Conservation (phyloP, 2,113 vertebrate species). For the Odocoileus hemionus region DNA sequence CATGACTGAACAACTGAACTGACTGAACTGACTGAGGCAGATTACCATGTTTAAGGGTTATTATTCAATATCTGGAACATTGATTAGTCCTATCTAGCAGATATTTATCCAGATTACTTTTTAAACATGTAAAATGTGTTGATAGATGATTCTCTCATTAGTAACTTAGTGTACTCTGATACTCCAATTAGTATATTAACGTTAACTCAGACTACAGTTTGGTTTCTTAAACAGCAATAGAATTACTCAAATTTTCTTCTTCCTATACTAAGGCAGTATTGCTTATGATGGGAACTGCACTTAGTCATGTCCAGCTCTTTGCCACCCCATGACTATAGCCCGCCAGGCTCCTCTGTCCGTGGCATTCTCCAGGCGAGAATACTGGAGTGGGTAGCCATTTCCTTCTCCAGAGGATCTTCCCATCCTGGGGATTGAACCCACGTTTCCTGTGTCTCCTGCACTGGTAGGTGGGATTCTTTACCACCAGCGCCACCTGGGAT, state of each 20-base stretch:
- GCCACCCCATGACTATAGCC: background rate
- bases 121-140: slow-evolving; percentile 4
- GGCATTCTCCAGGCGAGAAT: background rate
- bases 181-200: background rate
- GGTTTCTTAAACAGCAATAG: background rate
- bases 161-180: background rate
- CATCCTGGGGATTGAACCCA: background rate
- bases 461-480: background rate
- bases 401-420: background rate
- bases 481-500: background rate
- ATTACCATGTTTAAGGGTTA: background rate
- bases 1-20: no score
- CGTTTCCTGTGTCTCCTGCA: background rate
- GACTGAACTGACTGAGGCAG: background rate
- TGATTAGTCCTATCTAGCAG: background rate
- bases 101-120: slow-evolving; percentile 3
- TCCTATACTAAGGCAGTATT: background rate
- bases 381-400: background rate
- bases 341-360: background rate
- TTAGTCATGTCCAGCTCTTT: background rate
- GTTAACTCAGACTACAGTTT: background rate
- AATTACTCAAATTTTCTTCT: background rate
- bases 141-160: background rate
- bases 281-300: background rate
- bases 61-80: background rate